These are phyloP conservation scores for Mythimna pallens DNA, from an alignment of 2,888 invertebrate genomes.

Conservation along the genomic window DNA sequence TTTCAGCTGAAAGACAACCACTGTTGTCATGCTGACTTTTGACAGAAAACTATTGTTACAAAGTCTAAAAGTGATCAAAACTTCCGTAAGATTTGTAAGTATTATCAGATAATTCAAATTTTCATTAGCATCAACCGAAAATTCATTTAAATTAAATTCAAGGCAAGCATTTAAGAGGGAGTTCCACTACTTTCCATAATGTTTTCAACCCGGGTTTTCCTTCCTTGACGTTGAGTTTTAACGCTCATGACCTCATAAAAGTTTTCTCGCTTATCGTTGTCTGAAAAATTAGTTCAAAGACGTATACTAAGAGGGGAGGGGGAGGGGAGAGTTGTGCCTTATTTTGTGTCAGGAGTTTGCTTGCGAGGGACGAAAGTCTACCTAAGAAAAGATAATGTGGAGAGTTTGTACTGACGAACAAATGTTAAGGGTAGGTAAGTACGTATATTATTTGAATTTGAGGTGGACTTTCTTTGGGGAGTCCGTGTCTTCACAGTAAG, in stretches of 20 bases:
- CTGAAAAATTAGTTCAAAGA: constrained; percentile 73
- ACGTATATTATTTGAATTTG: not conserved
- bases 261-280: constrained; percentile 54
- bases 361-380: constrained; percentile 2
- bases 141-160: constrained; percentile 39
- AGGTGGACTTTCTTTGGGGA: not conserved
- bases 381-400: constrained; percentile 11
- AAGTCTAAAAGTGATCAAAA: not conserved
- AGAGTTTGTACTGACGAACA: not conserved
- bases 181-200: constrained; percentile 42
- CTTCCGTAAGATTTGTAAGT: not conserved
- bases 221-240: constrained; percentile 65
- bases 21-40: no score
- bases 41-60: no score
- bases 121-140: constrained; percentile 33
- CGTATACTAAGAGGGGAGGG: constrained; percentile 38
- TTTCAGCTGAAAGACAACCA: no score
- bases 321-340: constrained; percentile 7
- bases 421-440: not conserved
- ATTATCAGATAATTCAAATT: constrained; percentile 7
- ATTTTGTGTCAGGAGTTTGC: constrained; percentile 27
- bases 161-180: constrained; percentile 35
- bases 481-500: no score
- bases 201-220: constrained; percentile 49
- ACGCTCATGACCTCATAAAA: constrained; percentile 56